Percentiles rank a stretch among this genome's conserved stretches.
Evolutionary conservation across 2,888 invertebrate genomes (phyloP).

Genomic region (Eristalinus sepulchralis): DNA sequence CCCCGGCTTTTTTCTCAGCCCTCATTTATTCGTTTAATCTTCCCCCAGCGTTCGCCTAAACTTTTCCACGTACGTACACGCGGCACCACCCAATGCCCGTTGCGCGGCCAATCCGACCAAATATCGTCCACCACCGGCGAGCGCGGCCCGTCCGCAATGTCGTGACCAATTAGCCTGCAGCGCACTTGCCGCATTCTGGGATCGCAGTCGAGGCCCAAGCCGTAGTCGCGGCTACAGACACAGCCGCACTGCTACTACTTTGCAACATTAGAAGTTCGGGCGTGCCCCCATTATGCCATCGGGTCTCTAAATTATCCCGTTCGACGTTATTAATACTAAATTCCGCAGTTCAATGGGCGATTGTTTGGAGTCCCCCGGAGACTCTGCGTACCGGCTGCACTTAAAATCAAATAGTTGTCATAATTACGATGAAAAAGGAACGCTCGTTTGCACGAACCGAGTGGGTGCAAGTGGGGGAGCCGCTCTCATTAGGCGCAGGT

Average conservation of each 20-base stretch:
- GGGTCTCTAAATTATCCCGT: constrained; percentile 33
- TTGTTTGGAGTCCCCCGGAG: constrained; percentile 41
- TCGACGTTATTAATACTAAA: constrained; percentile 48
- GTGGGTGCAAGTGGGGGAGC: constrained; percentile 21
- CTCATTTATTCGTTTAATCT: constrained; percentile 42
- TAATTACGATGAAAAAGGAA: constrained; percentile 56
- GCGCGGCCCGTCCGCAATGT: constrained; percentile 57
- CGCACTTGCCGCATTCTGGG: constrained; percentile 63
- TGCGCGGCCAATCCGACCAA: constrained; percentile 26
- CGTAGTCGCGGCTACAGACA: neutral
- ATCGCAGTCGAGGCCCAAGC: neutral
- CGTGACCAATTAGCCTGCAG: constrained; percentile 72
- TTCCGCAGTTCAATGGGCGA: constrained; percentile 52
- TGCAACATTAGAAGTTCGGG: constrained; percentile 48
- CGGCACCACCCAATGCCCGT: neutral
- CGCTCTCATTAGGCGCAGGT: constrained; percentile 33
- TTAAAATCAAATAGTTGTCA: constrained; percentile 61
- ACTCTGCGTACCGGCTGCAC: constrained; percentile 10
- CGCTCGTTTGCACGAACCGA: constrained; percentile 7
- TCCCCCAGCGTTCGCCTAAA: neutral
- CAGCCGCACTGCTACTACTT: constrained; percentile 9
- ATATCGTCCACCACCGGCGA: constrained; percentile 18
- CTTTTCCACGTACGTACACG: neutral
- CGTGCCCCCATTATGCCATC: constrained; percentile 57
- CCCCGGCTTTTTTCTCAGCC: neutral